Base-by-base conservation (phyloP, 2,113 vertebrate species). In the Scomber colias region DNA sequence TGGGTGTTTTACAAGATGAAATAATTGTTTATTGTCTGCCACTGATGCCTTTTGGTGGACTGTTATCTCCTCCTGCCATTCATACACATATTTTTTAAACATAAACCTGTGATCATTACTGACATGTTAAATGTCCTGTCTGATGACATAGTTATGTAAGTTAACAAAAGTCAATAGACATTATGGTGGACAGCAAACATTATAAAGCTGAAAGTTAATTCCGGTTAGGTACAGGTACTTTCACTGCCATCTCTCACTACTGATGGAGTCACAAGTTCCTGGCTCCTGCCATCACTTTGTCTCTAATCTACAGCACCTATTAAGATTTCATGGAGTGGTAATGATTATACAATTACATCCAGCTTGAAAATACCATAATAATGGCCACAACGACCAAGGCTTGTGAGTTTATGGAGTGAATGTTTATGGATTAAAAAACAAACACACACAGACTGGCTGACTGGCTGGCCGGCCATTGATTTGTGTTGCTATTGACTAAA, bases 251-350 rank as follows among this genome's bases (percentile, higher is more conserved):
- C 75, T 76, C 87, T 86, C 76, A 88, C 82, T 64, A 59, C 78
- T 64, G 76, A 91, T 89, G 80, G 79, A 90, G 57, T 84, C 90
- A 89, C 55, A 82, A 77, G 67, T 88, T 86, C 75, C 77, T 24
- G 54, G 60, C 86, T 72, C 9, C n/a, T 79, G 60, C 68, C 85
- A 79, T 85, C 82, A 78, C 82, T 70, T 53, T 87, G 82, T 77
- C 78, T 87, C 55, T 86, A 81, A 85, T 87, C 79, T 81, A 79
- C 80, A 85, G 74, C 51, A 31, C 67, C 88, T 84, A 91, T 94
- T 94, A 94, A 84, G 75, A 91, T 93, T 91, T 90, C 85, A 92
- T 91, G 86, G 89, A 88, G 86, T 82, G 69, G 79, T 86, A 92
- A 93, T 87, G 84, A 92, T 93, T 86, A 89, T 87, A 87, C 74